phyloP scores from a whole-genome alignment of 2,113 vertebrate genomes.

The Hemichromis elongatus region DNA sequence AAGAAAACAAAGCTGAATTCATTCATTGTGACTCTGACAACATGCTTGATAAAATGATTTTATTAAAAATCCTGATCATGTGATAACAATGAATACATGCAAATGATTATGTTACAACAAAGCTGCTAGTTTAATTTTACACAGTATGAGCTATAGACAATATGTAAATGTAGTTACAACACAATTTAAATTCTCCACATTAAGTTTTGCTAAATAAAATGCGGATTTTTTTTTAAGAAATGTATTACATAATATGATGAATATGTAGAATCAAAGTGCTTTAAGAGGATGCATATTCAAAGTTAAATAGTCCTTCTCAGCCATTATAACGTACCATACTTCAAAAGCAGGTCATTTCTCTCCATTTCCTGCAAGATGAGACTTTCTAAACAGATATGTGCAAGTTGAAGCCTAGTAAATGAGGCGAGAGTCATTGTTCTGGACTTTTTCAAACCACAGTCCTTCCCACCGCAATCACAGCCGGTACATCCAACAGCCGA shows the following conservation, averaged over 20 bases:
- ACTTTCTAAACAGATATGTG: conserved; percentile 18
- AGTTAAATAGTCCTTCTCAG: conserved; percentile 9
- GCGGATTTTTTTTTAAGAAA: neutral
- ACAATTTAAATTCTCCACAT: neutral
- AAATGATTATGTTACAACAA: conserved; percentile 3
- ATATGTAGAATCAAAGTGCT: conserved; percentile 32
- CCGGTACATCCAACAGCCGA: conserved; percentile 38
- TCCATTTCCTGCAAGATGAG: neutral
- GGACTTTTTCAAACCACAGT: conserved; percentile 10
- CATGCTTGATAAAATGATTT: conserved; percentile 34
- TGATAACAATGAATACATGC: conserved; percentile 33
- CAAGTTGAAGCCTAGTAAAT: neutral
- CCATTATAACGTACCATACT: conserved; percentile 38
- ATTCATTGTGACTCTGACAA: neutral
- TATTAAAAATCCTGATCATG: conserved; percentile 40
- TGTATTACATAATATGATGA: conserved; percentile 7
- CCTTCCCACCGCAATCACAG: conserved; percentile 30
- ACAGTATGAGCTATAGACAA: neutral
- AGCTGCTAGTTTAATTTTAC: conserved; percentile 12
- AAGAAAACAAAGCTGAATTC: neutral
- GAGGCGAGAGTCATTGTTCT: conserved; percentile 37
- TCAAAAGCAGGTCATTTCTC: neutral
- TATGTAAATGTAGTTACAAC: neutral
- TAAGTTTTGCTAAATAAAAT: neutral
- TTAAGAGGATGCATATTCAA: conserved; percentile 3